Base-by-base conservation (phyloP, 2,113 vertebrate species). In the Todiramphus saurophagus region DNA sequence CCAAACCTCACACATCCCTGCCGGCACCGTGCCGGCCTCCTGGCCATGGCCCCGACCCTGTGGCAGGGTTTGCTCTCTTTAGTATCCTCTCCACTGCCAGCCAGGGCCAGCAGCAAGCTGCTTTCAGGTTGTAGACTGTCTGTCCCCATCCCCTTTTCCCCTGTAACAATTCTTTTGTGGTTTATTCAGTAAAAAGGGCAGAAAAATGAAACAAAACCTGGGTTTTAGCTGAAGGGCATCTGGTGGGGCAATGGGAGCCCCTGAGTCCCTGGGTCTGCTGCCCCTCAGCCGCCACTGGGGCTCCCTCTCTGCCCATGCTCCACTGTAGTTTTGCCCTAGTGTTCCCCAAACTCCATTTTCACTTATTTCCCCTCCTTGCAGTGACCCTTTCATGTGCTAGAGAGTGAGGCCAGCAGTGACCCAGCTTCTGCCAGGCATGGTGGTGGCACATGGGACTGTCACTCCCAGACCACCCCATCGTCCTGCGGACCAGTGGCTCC, bases 401-500 rank as follows among this genome's bases (percentile, higher is more conserved):
- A 30, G n/a, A 46, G 50, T 0, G 2, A 69, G 74, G 62, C 58
- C 75, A 8, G 73, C 13, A 7, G 18, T 0, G 2, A 58, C 23
- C 46, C 0, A 1, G 46, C 30, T 7, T 24, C 23, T 73, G 14
- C 31, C n/a, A 5, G n/a, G 16, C 0, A 2, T 9, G 58, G 2
- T 0, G 0, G 55, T 39, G 55, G 16, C 68, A 15, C 0, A 0
- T 23, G 60, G 67, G 56, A 25, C 27, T 1, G 11, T 16, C 55
- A 63, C 35, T 73, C 50, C 50, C 24, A 0, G 6, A 9, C 15
- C 28, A 39, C 20, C 35, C 72, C 67, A 0, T 1, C 1, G 1
- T 18, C 46, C 74, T 15, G 46, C 39, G 11, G 24, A n/a, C 67
- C 53, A 1, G 0, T 20, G 30, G 27, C 46, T 39, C 70, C 50